Percentiles rank a stretch among this genome's conserved stretches.
These are phyloP conservation scores for Oriolus oriolus DNA, from an alignment of 2,113 vertebrate species.

Conservation along the genomic window DNA sequence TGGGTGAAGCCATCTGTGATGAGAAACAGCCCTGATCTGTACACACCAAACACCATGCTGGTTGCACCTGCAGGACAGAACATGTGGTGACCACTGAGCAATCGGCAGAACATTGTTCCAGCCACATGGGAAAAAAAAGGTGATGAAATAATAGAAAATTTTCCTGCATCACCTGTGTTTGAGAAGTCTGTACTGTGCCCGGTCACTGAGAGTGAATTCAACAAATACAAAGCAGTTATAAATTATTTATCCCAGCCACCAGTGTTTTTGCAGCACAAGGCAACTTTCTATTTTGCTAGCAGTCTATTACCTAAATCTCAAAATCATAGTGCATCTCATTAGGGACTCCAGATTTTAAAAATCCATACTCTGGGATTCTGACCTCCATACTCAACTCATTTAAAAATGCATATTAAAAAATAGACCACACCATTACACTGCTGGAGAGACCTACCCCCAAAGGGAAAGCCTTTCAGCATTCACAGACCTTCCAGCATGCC, in stretches of 20 bases:
- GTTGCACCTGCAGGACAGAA: background rate
- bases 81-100: accelerated
- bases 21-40: background rate
- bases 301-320: background rate
- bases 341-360: background rate
- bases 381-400: background rate
- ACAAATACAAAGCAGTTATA: background rate
- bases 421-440: background rate
- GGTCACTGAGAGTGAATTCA: background rate
- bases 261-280: background rate
- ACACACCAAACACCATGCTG: background rate
- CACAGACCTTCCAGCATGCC: background rate
- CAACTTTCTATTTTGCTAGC: background rate
- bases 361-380: background rate
- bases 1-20: background rate
- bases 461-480: background rate
- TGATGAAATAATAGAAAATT: background rate
- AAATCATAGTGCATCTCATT: background rate
- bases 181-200: background rate
- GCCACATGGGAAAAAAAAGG: background rate
- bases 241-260: background rate
- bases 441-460: background rate
- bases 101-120: background rate
- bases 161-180: background rate
- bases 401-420: background rate